Percentiles rank a stretch among this genome's conserved stretches.
Evolutionary conservation across 2,113 vertebrate species (phyloP).

Genomic region (Heliornis fulica): DNA sequence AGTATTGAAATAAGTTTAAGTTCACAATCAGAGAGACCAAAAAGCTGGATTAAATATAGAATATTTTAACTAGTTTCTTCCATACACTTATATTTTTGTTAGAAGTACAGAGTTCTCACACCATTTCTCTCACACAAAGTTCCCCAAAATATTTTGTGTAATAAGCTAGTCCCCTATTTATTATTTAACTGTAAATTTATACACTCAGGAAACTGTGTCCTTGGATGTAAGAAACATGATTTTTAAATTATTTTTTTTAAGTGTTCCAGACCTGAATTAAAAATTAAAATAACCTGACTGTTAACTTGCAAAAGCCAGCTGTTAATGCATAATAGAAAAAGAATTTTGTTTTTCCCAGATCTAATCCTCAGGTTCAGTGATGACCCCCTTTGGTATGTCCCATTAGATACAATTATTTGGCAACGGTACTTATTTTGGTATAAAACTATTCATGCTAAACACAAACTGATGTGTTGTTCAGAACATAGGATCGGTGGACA

Average conservation of each 20-base stretch:
- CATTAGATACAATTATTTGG: conserved; percentile 62
- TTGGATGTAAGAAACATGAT: not conserved
- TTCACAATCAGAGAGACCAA: not conserved
- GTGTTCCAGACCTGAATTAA: conserved; percentile 16
- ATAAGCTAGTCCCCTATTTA: not conserved
- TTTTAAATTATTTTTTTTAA: not conserved
- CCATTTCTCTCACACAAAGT: not conserved
- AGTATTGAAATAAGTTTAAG: not conserved
- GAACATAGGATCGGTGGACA: not conserved
- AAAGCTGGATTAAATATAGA: not conserved
- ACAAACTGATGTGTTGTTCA: conserved; percentile 16
- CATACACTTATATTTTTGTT: not conserved
- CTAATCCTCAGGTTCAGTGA: conserved; percentile 60
- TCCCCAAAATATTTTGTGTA: not conserved
- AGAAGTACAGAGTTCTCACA: not conserved
- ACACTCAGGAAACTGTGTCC: not conserved
- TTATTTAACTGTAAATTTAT: not conserved
- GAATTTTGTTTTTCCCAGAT: conserved; percentile 70
- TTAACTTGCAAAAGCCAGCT: conserved; percentile 56
- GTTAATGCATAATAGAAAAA: conserved; percentile 70
- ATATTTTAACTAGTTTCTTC: not conserved
- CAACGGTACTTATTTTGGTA: conserved; percentile 41
- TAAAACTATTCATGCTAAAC: conserved; percentile 59
- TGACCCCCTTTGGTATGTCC: conserved; percentile 57
- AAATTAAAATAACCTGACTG: conserved; percentile 52